Evolutionary conservation across 2,888 invertebrate genomes (phyloP).

Genomic region (Steinernema hermaphroditum): DNA sequence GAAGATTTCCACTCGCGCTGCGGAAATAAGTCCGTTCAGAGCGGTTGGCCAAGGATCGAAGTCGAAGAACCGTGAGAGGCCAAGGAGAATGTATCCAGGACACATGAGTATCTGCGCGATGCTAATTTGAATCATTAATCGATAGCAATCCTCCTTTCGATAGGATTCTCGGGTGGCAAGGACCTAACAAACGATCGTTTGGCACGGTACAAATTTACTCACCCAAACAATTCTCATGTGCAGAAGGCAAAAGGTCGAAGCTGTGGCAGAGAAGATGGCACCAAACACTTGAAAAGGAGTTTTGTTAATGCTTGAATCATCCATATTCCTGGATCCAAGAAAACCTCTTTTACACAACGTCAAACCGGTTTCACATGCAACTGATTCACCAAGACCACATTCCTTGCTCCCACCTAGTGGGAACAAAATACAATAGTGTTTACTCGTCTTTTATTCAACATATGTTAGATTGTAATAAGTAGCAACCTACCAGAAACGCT

Average conservation of each 20-base stretch:
- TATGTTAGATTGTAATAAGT: too few species aligned
- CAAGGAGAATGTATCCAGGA: not conserved
- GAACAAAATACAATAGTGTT: too few species aligned
- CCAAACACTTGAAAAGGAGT: constrained; percentile 7
- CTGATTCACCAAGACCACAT: too few species aligned
- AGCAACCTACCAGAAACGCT: too few species aligned
- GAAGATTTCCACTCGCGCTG: not conserved
- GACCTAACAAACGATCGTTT: not conserved
- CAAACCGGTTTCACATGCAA: too few species aligned
- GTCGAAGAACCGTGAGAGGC: not conserved
- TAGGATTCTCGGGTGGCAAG: not conserved
- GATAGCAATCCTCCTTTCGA: not conserved
- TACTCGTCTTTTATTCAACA: too few species aligned
- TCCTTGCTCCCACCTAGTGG: too few species aligned
- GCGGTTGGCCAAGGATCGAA: not conserved
- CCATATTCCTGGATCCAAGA: too few species aligned
- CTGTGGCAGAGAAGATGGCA: not conserved
- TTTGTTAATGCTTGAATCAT: too few species aligned
- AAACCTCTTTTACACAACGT: too few species aligned
- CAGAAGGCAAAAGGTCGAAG: not conserved
- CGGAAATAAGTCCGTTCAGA: not conserved
- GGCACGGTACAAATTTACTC: not conserved
- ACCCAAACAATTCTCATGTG: not conserved
- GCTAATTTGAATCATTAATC: not conserved
- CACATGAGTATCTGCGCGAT: not conserved